Evolutionary conservation across 1,140 invertebrate genomes (phyloP).

Genomic region (Thaumatotibia leucotreta): DNA sequence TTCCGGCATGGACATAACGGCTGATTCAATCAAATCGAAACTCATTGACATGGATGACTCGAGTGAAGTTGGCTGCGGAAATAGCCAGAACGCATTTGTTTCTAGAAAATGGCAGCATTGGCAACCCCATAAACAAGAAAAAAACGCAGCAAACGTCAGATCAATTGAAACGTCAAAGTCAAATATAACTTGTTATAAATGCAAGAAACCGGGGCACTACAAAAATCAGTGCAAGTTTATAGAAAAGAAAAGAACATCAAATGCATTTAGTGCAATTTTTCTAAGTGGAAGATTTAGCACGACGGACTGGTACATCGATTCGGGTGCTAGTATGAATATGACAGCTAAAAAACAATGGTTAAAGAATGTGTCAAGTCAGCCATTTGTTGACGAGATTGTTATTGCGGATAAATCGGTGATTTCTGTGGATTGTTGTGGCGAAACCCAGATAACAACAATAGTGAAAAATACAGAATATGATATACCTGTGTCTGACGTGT

Average conservation of each 20-base stretch:
- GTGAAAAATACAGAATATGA: not conserved
- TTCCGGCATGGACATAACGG: not conserved
- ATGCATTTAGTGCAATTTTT: slow-evolving; percentile 25
- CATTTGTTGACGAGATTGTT: slow-evolving; percentile 13
- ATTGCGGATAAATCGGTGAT: not conserved
- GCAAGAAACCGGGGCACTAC: not conserved
- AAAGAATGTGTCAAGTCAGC: slow-evolving; percentile 13
- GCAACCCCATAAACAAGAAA: not conserved
- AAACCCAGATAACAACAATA: not conserved
- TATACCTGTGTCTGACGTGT: slow-evolving; percentile 4
- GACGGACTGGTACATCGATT: slow-evolving; percentile 23
- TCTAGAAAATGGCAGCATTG: not conserved
- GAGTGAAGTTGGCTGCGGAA: not conserved
- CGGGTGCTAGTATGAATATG: slow-evolving; percentile 22
- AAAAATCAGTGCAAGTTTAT: not conserved
- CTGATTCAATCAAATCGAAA: not conserved
- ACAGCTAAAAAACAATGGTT: slow-evolving; percentile 10
- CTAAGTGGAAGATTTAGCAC: slow-evolving; percentile 15
- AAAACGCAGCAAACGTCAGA: not conserved
- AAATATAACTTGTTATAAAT: not conserved
- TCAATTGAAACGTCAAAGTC: not conserved
- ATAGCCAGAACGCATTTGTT: not conserved
- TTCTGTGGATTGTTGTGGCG: not conserved
- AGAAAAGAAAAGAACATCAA: slow-evolving; percentile 13
- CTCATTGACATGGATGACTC: not conserved